phyloP scores from a whole-genome alignment of 2,888 invertebrate species.

The Callimorpha dominula region DNA sequence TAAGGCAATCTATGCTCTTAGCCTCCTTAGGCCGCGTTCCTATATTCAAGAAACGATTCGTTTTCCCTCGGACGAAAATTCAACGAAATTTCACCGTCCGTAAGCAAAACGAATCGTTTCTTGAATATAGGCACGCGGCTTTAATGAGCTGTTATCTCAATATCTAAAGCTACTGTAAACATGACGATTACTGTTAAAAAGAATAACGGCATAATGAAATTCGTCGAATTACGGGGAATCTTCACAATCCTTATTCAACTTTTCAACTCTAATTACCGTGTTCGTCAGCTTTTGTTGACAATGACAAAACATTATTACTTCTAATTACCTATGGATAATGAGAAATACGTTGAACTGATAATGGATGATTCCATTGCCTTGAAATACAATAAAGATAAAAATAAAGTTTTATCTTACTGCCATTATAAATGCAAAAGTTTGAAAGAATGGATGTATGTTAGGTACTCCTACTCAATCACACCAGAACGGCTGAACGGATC shows the following conservation, averaged over 20 bases:
- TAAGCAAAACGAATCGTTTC: too few relatives aligned
- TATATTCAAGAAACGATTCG: too few relatives aligned
- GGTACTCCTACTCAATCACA: too few relatives aligned
- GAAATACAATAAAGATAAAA: not conserved
- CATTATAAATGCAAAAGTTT: too few relatives aligned
- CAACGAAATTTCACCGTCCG: too few relatives aligned
- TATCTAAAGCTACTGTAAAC: not conserved
- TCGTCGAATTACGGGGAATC: constrained; percentile 1
- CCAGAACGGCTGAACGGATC: too few relatives aligned
- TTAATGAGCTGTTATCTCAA: not conserved
- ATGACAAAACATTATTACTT: not conserved
- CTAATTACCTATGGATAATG: constrained; percentile 3
- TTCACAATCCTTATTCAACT: constrained; percentile 5
- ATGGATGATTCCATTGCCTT: not conserved
- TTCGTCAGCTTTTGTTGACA: constrained; percentile 7
- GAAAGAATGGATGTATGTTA: too few relatives aligned
- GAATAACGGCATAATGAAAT: not conserved
- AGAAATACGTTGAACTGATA: not conserved
- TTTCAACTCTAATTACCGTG: not conserved
- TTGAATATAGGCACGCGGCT: too few relatives aligned
- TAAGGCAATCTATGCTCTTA: too few relatives aligned
- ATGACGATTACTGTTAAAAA: constrained; percentile 1
- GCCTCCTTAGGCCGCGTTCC: too few relatives aligned
- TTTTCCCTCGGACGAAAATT: too few relatives aligned
- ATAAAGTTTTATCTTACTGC: too few relatives aligned